phyloP scores from a whole-genome alignment of 2,888 invertebrate genomes.

The Anarsia innoxiella region DNA sequence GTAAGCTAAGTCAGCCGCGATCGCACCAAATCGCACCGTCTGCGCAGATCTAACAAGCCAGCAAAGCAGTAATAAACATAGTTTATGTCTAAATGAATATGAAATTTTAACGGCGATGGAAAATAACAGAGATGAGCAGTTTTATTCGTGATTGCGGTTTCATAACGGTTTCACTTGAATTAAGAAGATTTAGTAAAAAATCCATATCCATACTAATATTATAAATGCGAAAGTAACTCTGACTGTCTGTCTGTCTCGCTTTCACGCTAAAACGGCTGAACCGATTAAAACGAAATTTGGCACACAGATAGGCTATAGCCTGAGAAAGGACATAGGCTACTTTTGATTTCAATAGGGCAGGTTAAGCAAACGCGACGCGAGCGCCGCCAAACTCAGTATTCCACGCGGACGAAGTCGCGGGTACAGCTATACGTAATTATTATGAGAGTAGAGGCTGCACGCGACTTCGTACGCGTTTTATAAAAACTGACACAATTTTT shows the following conservation, averaged over 20 bases:
- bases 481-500: too few relatives aligned
- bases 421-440: not conserved
- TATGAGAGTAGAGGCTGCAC: too few relatives aligned
- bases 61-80: not conserved
- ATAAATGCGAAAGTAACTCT: conserved; percentile 1
- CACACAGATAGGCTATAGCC: not conserved
- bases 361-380: too few relatives aligned
- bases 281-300: not conserved
- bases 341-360: not conserved
- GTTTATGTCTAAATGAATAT: not conserved
- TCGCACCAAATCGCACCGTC: not conserved
- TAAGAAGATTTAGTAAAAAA: not conserved
- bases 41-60: not conserved
- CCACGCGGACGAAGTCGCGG: not conserved
- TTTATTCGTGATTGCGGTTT: not conserved
- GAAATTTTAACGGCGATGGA: not conserved
- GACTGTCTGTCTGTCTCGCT: not conserved
- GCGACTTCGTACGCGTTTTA: too few relatives aligned
- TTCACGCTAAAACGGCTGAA: not conserved
- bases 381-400: not conserved
- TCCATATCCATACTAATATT: not conserved
- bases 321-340: not conserved
- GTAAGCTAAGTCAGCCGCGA: too few relatives aligned
- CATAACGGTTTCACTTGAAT: not conserved
- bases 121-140: not conserved